Conservation (phyloP, 1,140 invertebrate genomes). For the Chrysopa pallens region DNA sequence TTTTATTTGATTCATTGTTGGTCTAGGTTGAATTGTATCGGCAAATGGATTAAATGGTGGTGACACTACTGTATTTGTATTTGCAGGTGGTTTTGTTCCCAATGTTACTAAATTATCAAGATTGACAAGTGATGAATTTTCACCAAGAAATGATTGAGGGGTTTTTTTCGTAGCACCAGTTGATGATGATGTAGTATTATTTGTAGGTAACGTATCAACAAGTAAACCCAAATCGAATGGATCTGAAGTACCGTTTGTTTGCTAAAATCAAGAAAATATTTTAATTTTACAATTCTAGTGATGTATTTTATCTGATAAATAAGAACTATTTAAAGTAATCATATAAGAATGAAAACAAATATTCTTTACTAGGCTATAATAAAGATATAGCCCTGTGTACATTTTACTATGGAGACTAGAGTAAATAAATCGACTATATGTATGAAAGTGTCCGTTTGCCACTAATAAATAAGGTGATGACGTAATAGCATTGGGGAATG, state of each 20-base stretch:
- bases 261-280: not conserved
- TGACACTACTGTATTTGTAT: constrained; percentile 2
- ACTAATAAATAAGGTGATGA: too few species aligned
- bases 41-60: constrained; percentile 5
- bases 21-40: constrained; percentile 13
- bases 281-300: too few species aligned
- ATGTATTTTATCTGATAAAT: too few species aligned
- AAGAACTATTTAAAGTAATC: too few species aligned
- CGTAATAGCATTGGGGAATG: too few species aligned
- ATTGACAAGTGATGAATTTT: constrained; percentile 87
- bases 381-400: too few species aligned
- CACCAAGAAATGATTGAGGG: constrained; percentile 81
- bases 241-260: constrained; percentile 25
- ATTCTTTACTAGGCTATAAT: too few species aligned
- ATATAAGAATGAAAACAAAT: too few species aligned
- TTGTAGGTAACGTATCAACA: constrained; percentile 29
- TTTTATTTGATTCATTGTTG: constrained; percentile 34
- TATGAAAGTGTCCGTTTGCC: too few species aligned
- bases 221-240: constrained; percentile 52
- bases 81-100: constrained; percentile 16
- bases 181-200: constrained; percentile 16
- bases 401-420: too few species aligned
- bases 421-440: too few species aligned
- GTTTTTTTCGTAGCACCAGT: constrained; percentile 55
- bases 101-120: constrained; percentile 79